Evolutionary conservation across 2,888 invertebrate genomes (phyloP).

Genomic region (Endomychus coccineus): DNA sequence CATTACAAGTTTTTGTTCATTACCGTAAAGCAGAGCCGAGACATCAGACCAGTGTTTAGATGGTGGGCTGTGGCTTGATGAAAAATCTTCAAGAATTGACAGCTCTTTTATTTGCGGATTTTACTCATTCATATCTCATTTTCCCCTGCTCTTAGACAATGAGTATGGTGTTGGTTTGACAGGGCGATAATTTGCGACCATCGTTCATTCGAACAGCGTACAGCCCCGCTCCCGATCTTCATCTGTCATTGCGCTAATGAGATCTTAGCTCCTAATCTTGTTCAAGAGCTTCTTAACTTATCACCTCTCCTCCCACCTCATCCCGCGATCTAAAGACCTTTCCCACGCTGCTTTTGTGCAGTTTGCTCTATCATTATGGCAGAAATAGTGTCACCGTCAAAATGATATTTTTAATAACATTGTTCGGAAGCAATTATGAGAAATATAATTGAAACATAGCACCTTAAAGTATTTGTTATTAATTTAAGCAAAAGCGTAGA

Average conservation of each 20-base stretch:
- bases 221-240: slow-evolving; percentile 38
- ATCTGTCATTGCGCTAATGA: slow-evolving; percentile 42
- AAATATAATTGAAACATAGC: too few species aligned
- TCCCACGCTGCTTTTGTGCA: too few species aligned
- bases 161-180: slow-evolving; percentile 35
- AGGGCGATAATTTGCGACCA: slow-evolving; percentile 40
- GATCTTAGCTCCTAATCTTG: slow-evolving; percentile 37
- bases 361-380: too few species aligned
- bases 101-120: slow-evolving; percentile 45
- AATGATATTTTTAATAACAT: too few species aligned
- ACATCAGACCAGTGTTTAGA: slow-evolving; percentile 33
- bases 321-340: too few species aligned
- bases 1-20: slow-evolving; percentile 45
- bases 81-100: slow-evolving; percentile 46
- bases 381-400: too few species aligned
- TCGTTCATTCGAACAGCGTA: too few species aligned
- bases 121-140: slow-evolving; percentile 44
- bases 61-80: slow-evolving; percentile 39
- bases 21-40: slow-evolving; percentile 40
- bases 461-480: too few species aligned
- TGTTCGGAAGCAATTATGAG: too few species aligned
- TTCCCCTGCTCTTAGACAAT: slow-evolving; percentile 41
- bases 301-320: too few species aligned
- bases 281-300: slow-evolving; percentile 6
- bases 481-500: too few species aligned